A percentile compares a stretch with the other conserved stretches of the same genome.
These are phyloP conservation scores for Gandaritis pyraliata DNA, from an alignment of 2,888 invertebrate species.

Conservation along the genomic window DNA sequence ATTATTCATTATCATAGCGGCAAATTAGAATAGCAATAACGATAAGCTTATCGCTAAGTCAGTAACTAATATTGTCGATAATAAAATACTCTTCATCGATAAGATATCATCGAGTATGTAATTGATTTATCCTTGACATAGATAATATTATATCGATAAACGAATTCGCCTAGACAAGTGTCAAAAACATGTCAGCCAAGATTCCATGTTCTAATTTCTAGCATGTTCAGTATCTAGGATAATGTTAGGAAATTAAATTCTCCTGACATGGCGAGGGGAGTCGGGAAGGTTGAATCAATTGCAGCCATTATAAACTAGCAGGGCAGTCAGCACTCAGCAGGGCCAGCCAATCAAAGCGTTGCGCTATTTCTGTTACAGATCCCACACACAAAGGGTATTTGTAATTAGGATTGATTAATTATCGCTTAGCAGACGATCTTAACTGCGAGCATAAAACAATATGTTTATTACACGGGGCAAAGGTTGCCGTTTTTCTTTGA, in stretches of 20 bases:
- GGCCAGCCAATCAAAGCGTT: constrained; percentile 9
- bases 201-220: background rate
- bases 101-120: constrained; percentile 12
- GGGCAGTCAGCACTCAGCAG: constrained; percentile 10
- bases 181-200: background rate
- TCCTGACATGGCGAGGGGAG: constrained; percentile 24
- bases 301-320: constrained; percentile 33
- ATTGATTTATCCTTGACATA: constrained; percentile 12
- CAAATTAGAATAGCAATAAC: background rate
- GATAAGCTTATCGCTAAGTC: constrained; percentile 9
- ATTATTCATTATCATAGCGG: no score
- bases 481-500: background rate
- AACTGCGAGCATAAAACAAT: background rate
- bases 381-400: constrained; percentile 27
- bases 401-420: constrained; percentile 29
- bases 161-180: no score
- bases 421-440: constrained; percentile 21
- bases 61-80: constrained; percentile 13
- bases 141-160: background rate
- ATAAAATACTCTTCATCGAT: constrained; percentile 12
- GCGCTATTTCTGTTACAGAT: constrained; percentile 32
- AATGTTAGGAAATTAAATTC: constrained; percentile 9
- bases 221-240: constrained; percentile 8
- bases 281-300: constrained; percentile 40
- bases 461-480: background rate